Percentiles rank a stretch among this genome's conserved stretches.
These are phyloP conservation scores for Mirounga angustirostris DNA, from an alignment of 2,113 vertebrate species.

Conservation along the genomic window DNA sequence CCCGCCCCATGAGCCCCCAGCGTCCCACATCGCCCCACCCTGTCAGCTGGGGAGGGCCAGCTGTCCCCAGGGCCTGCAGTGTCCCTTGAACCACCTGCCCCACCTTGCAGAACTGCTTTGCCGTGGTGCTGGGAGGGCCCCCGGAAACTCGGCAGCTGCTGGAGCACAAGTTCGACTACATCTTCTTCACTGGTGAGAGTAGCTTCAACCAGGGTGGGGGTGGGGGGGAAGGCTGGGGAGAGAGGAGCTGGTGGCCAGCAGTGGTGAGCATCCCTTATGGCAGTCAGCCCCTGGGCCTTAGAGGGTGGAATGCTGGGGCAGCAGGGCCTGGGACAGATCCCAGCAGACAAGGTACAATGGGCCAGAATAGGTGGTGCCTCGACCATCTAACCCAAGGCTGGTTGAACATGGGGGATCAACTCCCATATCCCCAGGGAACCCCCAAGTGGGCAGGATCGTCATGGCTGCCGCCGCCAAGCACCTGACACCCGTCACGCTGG, in stretches of 20 bases:
- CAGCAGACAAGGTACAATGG: neutral
- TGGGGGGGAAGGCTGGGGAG: neutral
- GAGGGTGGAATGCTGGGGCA: neutral
- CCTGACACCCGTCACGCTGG: constrained; percentile 92
- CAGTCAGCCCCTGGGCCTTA: neutral
- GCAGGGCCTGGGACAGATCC: neutral
- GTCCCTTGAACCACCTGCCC: neutral
- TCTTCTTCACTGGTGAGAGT: constrained; percentile 92
- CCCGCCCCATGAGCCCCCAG: neutral
- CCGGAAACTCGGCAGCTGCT: constrained; percentile 88
- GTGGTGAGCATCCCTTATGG: neutral
- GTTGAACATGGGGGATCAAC: neutral
- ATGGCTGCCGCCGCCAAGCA: neutral
- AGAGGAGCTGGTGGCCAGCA: neutral
- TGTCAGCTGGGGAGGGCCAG: neutral
- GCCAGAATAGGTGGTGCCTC: neutral
- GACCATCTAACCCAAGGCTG: neutral
- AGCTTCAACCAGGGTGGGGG: neutral
- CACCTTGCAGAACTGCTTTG: constrained; percentile 90
- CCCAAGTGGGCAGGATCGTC: neutral
- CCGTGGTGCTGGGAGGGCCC: constrained; percentile 86
- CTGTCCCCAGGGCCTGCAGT: neutral
- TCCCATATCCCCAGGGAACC: constrained; percentile 13
- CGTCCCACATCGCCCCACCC: neutral
- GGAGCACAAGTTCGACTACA: constrained; percentile 93